phyloP scores from a whole-genome alignment of 2,113 vertebrate species.

The Cyprinodon tularosa region DNA sequence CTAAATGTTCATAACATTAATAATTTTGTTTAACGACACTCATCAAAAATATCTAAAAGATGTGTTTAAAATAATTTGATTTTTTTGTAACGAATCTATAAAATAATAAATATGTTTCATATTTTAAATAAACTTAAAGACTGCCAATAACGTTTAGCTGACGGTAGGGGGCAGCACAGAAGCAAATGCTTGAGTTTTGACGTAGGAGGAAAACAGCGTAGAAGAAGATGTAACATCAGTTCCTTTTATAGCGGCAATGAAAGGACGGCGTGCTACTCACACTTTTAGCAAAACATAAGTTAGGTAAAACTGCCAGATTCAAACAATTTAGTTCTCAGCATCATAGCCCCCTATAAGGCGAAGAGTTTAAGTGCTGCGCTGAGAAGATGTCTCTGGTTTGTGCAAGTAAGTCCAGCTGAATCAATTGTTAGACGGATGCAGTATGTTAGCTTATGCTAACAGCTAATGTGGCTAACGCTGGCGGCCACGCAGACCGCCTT shows the following conservation, averaged over 20 bases:
- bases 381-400: conserved; percentile 82
- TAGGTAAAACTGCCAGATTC: conserved; percentile 8
- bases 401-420: conserved; percentile 78
- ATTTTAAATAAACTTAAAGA: not conserved
- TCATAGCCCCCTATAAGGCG: not conserved
- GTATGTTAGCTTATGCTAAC: conserved; percentile 45
- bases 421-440: conserved; percentile 33
- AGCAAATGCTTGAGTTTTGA: too few relatives aligned
- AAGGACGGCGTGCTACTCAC: conserved; percentile 70
- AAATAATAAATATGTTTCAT: not conserved
- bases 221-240: conserved; percentile 48
- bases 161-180: conserved; percentile 42
- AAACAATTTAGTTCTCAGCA: not conserved
- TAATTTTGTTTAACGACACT: not conserved
- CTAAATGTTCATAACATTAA: not conserved
- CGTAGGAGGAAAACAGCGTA: not conserved
- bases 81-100: not conserved
- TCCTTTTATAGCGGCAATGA: conserved; percentile 74
- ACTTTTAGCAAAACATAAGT: conserved; percentile 55
- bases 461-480: conserved; percentile 61
- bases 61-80: not conserved
- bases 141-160: not conserved
- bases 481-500: conserved; percentile 54
- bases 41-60: not conserved
- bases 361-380: conserved; percentile 11